A percentile compares a stretch with the other conserved stretches of the same genome.
phyloP scores from a whole-genome alignment of 2,113 vertebrate species.

The Illadopsis cleaveri region DNA sequence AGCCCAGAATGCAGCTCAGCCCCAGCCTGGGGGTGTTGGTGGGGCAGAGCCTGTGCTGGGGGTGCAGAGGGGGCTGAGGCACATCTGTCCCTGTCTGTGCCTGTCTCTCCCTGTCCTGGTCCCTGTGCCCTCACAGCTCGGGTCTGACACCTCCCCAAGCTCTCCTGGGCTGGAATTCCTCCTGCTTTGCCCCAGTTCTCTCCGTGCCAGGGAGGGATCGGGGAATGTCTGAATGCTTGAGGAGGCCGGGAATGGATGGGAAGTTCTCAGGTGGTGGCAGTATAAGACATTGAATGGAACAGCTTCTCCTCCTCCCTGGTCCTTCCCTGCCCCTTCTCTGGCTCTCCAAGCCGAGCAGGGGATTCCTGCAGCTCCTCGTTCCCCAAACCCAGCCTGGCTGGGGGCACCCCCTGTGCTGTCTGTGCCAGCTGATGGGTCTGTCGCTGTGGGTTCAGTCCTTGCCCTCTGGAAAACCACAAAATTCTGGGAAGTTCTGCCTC shows the following conservation, averaged over 20 bases:
- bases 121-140: not conserved
- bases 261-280: constrained; percentile 1
- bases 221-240: accelerated
- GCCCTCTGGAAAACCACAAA: accelerated
- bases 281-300: not conserved
- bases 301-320: not conserved
- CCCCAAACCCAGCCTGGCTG: accelerated
- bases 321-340: too few relatives aligned
- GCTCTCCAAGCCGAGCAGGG: accelerated
- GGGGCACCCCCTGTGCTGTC: accelerated
- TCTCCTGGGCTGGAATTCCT: not conserved
- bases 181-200: accelerated
- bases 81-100: too few relatives aligned
- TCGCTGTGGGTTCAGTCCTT: accelerated
- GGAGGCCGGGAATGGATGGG: accelerated
- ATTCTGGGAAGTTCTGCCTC: accelerated
- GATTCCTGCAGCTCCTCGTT: not conserved
- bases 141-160: accelerated
- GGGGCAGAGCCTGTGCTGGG: accelerated
- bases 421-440: not conserved
- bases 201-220: accelerated
- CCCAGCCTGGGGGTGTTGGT: too few relatives aligned
- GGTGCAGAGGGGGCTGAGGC: not conserved
- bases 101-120: too few relatives aligned
- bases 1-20: accelerated